Evolutionary conservation across 1,140 invertebrate species (phyloP), one percentile per base, ranked within the genome.

Genomic region (Aculops lycopersici): DNA sequence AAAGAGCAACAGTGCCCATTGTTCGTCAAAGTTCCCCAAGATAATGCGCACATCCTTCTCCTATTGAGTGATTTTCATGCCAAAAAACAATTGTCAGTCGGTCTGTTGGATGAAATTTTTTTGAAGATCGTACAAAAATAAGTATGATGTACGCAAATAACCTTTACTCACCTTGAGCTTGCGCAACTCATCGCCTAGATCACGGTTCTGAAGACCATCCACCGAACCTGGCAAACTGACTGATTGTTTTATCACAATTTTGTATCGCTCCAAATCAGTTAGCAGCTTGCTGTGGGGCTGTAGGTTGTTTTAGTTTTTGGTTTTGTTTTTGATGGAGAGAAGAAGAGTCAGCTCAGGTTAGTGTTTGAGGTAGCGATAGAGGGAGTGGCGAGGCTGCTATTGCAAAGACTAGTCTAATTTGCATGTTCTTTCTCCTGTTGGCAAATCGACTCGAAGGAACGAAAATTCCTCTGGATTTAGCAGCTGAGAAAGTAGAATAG

Each of bases 31-130:
- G 58, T 94, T 94, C 4, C 83, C 84, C 43, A 92, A 59, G 48
- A 97, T 88, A 36, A 97, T 86, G 38, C 88, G 66, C 4, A 86
- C 75, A 52, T 94, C 86, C 52, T 84, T 81, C 44, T 75, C 72
- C 47, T 56, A 41, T 18, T 15, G n/a, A n/a, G n/a, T n/a, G n/a
- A 36, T 41, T 41, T 3, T 41, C 15, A 41, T 41, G 18, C 4
- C 4, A 17, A 40, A 41, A 41, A 40, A 39, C 3, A 13, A 5
- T 40, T 13, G 21, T 41, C n/a, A 41, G 40, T 40, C 38, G 15
- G 17, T 4, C 40, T 8, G 17, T 4, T 41, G 8, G 5, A 13
- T 8, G 5, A 8, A 8, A 8, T 5, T 8, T 15, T 38, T 5
- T 8, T 15, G 8, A 15, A 8, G 8, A 41, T 13, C 5, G 16